phyloP scores from a whole-genome alignment of 92 coral and sea anemone species.

The Heliopora coerulea region DNA sequence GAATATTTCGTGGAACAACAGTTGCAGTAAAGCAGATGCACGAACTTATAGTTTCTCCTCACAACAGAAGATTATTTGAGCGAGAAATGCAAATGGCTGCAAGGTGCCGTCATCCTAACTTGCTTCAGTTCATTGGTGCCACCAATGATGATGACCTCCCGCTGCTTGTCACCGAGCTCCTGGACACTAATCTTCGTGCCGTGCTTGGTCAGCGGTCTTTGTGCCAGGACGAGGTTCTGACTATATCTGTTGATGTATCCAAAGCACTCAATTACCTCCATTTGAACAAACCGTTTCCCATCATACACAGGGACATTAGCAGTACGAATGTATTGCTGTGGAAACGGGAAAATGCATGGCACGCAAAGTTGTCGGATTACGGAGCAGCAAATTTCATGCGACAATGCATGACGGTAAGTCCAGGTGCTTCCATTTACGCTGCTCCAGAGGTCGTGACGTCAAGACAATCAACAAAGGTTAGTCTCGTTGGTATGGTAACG shows the following conservation, averaged over 20 bases:
- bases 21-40: constrained; percentile 94
- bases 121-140: constrained; percentile 92
- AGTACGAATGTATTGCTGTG: constrained; percentile 94
- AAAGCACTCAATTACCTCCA: constrained; percentile 87
- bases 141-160: constrained; percentile 90
- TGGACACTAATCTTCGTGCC: constrained; percentile 81
- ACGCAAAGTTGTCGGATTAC: constrained; percentile 92
- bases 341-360: constrained; percentile 83
- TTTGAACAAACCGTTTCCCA: constrained; percentile 87
- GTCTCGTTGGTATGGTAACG: neutral
- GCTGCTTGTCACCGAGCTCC: constrained; percentile 78
- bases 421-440: constrained; percentile 95
- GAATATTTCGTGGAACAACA: constrained; percentile 78
- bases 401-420: constrained; percentile 88
- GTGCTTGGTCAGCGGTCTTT: constrained; percentile 78
- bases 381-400: constrained; percentile 99
- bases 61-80: constrained; percentile 86
- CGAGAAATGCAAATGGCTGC: constrained; percentile 99
- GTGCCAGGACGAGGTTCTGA: constrained; percentile 79
- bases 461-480: constrained; percentile 92
- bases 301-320: constrained; percentile 94
- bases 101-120: constrained; percentile 88
- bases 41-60: constrained; percentile 89
- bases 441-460: constrained; percentile 91
- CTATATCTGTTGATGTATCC: constrained; percentile 71